Evolutionary conservation across 2,113 vertebrate genomes (phyloP), one percentile per base, ranked within the genome.

Genomic region (Bubo bubo): DNA sequence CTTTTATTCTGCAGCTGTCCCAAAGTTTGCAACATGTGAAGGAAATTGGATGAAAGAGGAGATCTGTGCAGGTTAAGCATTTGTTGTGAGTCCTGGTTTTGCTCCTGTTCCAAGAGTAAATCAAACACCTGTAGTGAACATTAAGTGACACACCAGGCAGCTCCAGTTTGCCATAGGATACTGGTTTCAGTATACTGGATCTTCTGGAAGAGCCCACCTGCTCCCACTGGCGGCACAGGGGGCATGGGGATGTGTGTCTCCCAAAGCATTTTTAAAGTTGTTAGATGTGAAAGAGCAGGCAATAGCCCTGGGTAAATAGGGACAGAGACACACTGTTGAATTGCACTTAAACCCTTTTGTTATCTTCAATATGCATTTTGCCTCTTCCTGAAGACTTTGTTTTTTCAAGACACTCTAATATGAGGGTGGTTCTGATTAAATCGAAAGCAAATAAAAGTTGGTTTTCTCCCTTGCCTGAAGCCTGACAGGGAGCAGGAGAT

Each of bases 331-430:
- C 43, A 34, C 8, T 3, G 12, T 3, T 81, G 27, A 82, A 86
- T 7, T 62, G 13, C 8, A 18, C 35, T 55, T 55, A 37, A 62
- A 62, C 14, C 4, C 7, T 50, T 53, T n/a, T 89, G 15, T 27
- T 67, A 13, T 58, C 24, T 49, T 59, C 27, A 4, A 0, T 28
- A 16, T 0, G 1, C 13, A 8, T 32, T 63, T 83, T 22, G 15
- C 62, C 9, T 49, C 17, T 59, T 63, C 47, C 41, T 24, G 28
- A 70, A 82, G 53, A 35, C 26, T 37, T 83, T 28, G 15, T 22
- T 58, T 63, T 68, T 35, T 41, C 45, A 63, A 63, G 58, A 4
- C 24, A 26, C 8, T 22, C 7, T 58, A 59, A 39, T 50, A 39
- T 45, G 10, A 67, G 14, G 39, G 8, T 7, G 81, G 50, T 34